Base-by-base conservation (phyloP, 2,888 invertebrate genomes). In the Drosophila neotestacea region DNA sequence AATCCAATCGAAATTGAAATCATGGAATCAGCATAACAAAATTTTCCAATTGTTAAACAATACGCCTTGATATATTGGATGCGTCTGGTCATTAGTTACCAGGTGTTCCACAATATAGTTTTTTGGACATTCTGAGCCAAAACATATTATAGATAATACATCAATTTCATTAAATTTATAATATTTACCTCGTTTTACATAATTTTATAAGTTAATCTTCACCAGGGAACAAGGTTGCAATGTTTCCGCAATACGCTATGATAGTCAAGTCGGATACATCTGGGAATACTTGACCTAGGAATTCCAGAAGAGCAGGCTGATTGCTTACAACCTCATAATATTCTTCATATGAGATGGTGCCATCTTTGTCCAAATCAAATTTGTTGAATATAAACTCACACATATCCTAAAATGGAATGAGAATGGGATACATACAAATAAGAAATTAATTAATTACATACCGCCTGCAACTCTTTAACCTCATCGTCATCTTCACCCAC, bases 361-460 rank as follows among this genome's bases (percentile, higher is more conserved):
- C 96, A 85, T 97, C 97, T 69, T 95, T 93, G 86, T 97, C 96
- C 0, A 93, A 72, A 85, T 97, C 97, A 94, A 96, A 94, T 87
- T 96, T 95, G 87, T 95, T 96, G 11, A 96, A 92, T 81, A 96
- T 93, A 22, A 95, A 94, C 79, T 96, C 96, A 0, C 95, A 95
- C 87, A 96, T 93, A 87, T 97, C 97, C 94, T 0, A 41, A 38
- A 56, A n/a, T 47, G 50, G 22, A 4, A 9, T 27, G 11, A 16
- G 7, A 13, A 22, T 30, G 9, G 36, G 0, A 6, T 4, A 4
- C 34, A 9, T 9, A 32, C 7, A 16, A n/a, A 11, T 10, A 4
- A 6, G 4, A 4, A 2, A 28, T 4, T 5, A 32, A 5, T 4
- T 0, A 0, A 0, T 0, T n/a, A 58, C 73, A 28, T 70, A 91